Base-by-base conservation (phyloP, 53 echinoderm and acorn worm species). In the Paracentrotus lividus region DNA sequence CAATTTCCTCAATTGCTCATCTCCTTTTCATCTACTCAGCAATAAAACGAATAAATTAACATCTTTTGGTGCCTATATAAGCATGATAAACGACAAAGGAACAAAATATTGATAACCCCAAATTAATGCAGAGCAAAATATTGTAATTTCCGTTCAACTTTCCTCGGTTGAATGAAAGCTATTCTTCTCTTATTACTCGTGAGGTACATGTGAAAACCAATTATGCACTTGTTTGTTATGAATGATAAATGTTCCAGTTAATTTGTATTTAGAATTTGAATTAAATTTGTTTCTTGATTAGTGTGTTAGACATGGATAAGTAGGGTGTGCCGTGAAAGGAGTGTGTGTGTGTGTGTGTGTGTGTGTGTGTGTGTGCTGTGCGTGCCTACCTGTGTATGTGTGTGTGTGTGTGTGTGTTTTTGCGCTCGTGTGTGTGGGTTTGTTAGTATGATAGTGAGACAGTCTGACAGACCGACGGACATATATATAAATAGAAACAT, bases 171-270 rank as follows among this genome's bases (percentile, higher is more conserved):
- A 45, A 24, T 31, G 2, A 13, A 76, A 40, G 42, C 18, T 36
- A 8, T 40, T 81, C 33, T 81, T n/a, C 45, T 24, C n/a, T 47
- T 47, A 26, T 16, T 16, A 38, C 15, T 16, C 20, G 20, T 38
- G 24, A n/a, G 81, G n/a, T 81, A n/a, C n/a, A 81, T 45, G 13
- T n/a, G 3, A 47, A 81, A 49, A 81, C 81, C 10, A 47, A 47
- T 81, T 81, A 47, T 81, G 42, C 24, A 81, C 47, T 44, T 2
- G 27, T 27, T 31, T 81, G 45, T 47, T 81, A 81, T 81, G 81
- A 81, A 81, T 81, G n/a, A 81, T 81, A 45, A 81, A 49, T 81
- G 27, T 0, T n/a, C 13, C 81, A 47, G 81, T 81, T 76, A 76
- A 76, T 76, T 76, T 76, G 20, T 64, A 64, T 8, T 29, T 4